Evolutionary conservation across 2,797 vertebrate species (phyloP), one percentile per base, ranked within the genome.

Genomic region (Malacoctenus gilli): DNA sequence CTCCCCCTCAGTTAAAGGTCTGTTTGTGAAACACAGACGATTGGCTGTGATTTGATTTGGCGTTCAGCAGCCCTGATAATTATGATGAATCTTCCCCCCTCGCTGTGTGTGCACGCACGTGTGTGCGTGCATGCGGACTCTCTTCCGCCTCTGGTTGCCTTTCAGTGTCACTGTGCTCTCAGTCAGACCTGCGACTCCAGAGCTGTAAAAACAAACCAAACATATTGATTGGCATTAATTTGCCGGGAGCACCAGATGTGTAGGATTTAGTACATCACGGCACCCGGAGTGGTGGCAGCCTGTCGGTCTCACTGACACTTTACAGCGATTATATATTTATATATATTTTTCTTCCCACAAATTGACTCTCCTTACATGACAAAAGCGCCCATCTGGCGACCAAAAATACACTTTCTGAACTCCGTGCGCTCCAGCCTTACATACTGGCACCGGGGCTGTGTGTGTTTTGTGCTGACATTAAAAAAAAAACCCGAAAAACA

Each of bases 11-110:
- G 72, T 70, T 75, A 63, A n/a, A 67, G 46, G 67, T 75, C 71
- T 84, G 78, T 84, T 79, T 80, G 74, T 78, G 75, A 77, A 82
- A 77, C 68, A 64, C 67, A 65, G 67, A 59, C 42, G 62, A 80
- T 68, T 35, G 35, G 67, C 55, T 63, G 40, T 78, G 73, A 83
- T 84, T 82, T 77, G 72, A 87, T 86, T 83, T 78, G 72, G 25
- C 28, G 72, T 84, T 86, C 79, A 85, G 70, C 83, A 74, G 77
- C 77, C 70, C 66, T 75, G 67, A 81, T 87, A 85, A 89, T 88
- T 81, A 87, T 86, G 81, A 89, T 86, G 73, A 87, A 88, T 88
- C 75, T 66, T 70, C 66, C 62, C 66, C 62, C 40, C 34, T 30
- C 9, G 32, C 54, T 48, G 15, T n/a, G 41, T 25, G 28, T 32